Base-by-base conservation (phyloP, 2,113 vertebrate species). In the Phylloscopus whistleri region DNA sequence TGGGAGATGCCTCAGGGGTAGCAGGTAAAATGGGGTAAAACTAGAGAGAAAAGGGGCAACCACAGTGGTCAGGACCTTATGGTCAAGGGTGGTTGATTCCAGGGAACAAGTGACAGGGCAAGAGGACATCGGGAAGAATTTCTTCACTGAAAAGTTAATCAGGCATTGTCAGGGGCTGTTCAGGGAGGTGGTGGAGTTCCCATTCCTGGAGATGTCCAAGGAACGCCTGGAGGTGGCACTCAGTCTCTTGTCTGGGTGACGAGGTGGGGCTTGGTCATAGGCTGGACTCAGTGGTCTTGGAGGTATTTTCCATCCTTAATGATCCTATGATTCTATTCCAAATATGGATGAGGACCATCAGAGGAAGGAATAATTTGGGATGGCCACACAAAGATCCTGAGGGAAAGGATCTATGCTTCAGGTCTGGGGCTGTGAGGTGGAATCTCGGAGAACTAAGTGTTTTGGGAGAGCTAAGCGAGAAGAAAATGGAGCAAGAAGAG, bases 151-250 rank as follows among this genome's bases (percentile, higher is more conserved):
- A 67, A 30, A 1, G 26, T 2, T 67, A 11, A 8, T 31, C 13
- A 59, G 62, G 44, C 13, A 49, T 28, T 85, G 52, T 10, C 6
- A 75, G 20, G 20, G 16, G 6, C 30, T 67, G 19, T 31, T 16
- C 16, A 67, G 16, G 26, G 13, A 66, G 4, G 24, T 43, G 24
- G 16, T 58, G 20, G 24, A 35, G 16, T 49, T 20, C 10, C 20
- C 30, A 21, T 66, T 3, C 51, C 43, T 66, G 51, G 13, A 67
- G 30, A 10, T 58, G 62, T 67, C 60, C 52, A 26, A 31, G 35
- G 43, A 49, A 66, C 0, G 0, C 8, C 16, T 66, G 52, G 35
- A 51, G 0, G 0, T 58, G 52, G 52, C 70, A 66, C 26, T 58
- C 30, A 17, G 43, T 67, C 43, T 58, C 16, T 58, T 60, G 3